These are phyloP conservation scores for Pheosia tremula DNA, from an alignment of 2,888 invertebrate species.

Conservation along the genomic window DNA sequence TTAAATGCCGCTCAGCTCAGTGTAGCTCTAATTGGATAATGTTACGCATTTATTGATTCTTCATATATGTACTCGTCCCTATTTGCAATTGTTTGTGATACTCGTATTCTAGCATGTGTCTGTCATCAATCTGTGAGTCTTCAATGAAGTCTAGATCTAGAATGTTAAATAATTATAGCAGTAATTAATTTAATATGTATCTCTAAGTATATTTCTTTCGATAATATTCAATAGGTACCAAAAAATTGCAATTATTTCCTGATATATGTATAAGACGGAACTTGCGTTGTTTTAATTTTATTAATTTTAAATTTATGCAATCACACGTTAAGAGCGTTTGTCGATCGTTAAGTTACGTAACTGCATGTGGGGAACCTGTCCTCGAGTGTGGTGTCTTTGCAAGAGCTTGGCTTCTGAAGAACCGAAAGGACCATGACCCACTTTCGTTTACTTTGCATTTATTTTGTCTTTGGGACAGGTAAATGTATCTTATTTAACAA, in stretches of 20 bases:
- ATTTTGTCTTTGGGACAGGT: slow-evolving; percentile 39
- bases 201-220: too few relatives aligned
- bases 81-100: too few relatives aligned
- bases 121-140: too few relatives aligned
- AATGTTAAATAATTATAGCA: background rate
- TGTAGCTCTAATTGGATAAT: slow-evolving; percentile 46
- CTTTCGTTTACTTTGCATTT: slow-evolving; percentile 51
- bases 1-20: slow-evolving; percentile 26
- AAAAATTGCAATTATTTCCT: background rate
- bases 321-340: slow-evolving; percentile 45
- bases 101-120: too few relatives aligned
- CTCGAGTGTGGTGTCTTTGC: slow-evolving; percentile 52
- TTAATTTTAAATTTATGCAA: slow-evolving; percentile 55
- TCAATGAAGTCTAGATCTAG: background rate
- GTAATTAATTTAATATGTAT: background rate
- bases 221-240: too few relatives aligned
- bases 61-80: too few relatives aligned
- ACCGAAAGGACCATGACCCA: slow-evolving; percentile 70
- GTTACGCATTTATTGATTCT: slow-evolving; percentile 27
- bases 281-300: slow-evolving; percentile 26
- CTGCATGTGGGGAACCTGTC: slow-evolving; percentile 62
- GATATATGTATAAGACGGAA: slow-evolving; percentile 2
- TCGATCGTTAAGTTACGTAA: slow-evolving; percentile 59
- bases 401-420: slow-evolving; percentile 65
- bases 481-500: background rate